Evolutionary conservation across 1,140 invertebrate genomes (phyloP), one percentile per base, ranked within the genome.

Genomic region (Euura lappo): DNA sequence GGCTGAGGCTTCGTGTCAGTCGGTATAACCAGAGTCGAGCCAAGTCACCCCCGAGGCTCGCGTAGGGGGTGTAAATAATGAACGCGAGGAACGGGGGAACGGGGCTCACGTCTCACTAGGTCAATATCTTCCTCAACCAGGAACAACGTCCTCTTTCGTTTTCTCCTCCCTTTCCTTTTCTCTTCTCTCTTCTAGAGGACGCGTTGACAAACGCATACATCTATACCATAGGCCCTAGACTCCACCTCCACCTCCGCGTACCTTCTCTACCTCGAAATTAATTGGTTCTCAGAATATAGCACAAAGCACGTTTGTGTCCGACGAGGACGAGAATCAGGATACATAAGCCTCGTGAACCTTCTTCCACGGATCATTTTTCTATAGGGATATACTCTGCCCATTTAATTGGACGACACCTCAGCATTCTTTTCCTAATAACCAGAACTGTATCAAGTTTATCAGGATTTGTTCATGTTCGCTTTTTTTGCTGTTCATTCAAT

Each of bases 41-140:
- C 13, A 2, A 60, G 10, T 6, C 51, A n/a, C 51, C 8, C 13
- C 10, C 51, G 51, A 60, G 51, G 51, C 51, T 60, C 51, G 51
- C 6, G 51, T n/a, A 5, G 28, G 5, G 51, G 51, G 51, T 60
- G 51, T 60, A 60, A 60, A 60, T 60, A 60, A 60, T 60, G 51
- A 60, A 60, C 51, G 51, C 51, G 51, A 60, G 51, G 51, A 60
- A 60, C 10, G 28, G 28, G 28, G 1, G 28, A 28, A 28, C 28
- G 51, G 51, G 51, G 10, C 51, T 8, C 51, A 60, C 51, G 51
- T 60, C 51, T 60, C 51, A 60, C 51, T 60, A 60, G 51, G 51
- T 60, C 51, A 60, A 60, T 60, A 60, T 60, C 51, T 60, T 60
- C 51, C 51, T 60, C 4, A 60, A 60, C 51, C 3, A 60, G 51